phyloP scores from a whole-genome alignment of 2,113 vertebrate genomes.

The Oceanodroma tethys region DNA sequence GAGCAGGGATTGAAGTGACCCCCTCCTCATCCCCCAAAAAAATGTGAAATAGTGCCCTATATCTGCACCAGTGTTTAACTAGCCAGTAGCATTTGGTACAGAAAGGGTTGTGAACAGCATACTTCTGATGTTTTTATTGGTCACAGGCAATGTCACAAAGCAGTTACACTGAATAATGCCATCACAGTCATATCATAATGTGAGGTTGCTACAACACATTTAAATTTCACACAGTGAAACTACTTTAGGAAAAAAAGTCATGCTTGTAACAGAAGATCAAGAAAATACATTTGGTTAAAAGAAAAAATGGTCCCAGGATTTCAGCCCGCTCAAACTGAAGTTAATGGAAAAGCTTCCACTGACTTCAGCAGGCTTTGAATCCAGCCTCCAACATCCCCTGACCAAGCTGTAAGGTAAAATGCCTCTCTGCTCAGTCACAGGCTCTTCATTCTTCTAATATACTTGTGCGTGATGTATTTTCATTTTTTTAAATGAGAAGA shows the following conservation, averaged over 20 bases:
- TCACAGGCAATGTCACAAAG: slow-evolving; percentile 9
- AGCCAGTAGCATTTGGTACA: not conserved
- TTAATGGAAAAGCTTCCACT: not conserved
- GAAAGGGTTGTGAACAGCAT: not conserved
- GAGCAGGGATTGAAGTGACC: not conserved
- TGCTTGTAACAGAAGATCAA: slow-evolving; percentile 14
- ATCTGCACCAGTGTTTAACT: not conserved
- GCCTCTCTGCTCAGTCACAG: not conserved
- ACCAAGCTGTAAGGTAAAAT: not conserved
- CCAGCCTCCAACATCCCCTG: not conserved
- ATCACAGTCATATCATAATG: slow-evolving; percentile 16
- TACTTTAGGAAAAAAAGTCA: not conserved
- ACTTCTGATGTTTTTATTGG: slow-evolving; percentile 32
- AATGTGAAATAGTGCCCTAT: not conserved
- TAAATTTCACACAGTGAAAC: slow-evolving; percentile 55
- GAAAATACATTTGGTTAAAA: slow-evolving; percentile 25
- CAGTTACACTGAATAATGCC: slow-evolving; percentile 35
- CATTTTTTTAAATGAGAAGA: not conserved
- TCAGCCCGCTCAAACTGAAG: not conserved
- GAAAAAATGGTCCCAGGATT: not conserved
- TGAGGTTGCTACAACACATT: slow-evolving; percentile 49
- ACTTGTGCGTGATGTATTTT: slow-evolving; percentile 19
- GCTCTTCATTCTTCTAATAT: not conserved
- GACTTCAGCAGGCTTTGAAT: not conserved
- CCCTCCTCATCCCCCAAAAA: accelerated